These are phyloP conservation scores for Aphaenogaster ashmeadi DNA, from an alignment of 1,140 invertebrate species.

Conservation along the genomic window DNA sequence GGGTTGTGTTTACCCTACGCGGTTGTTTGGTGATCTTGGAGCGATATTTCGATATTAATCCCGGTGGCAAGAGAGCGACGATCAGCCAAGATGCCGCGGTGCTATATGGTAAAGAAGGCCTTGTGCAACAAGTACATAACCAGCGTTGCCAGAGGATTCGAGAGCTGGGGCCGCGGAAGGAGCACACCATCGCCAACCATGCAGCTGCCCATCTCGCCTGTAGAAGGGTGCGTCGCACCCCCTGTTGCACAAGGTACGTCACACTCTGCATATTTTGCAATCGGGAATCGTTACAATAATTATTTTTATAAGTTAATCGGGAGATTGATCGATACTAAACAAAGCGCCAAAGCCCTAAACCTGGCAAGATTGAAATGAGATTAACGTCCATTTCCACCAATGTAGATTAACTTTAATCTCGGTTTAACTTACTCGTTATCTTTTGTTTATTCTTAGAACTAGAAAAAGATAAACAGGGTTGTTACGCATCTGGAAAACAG, in stretches of 20 bases:
- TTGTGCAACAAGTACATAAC: slow-evolving; percentile 88
- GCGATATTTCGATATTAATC: slow-evolving; percentile 54
- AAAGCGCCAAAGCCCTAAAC: not conserved
- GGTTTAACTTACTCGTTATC: too few species aligned
- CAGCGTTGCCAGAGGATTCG: slow-evolving; percentile 84
- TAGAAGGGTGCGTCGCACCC: slow-evolving; percentile 71
- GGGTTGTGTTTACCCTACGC: slow-evolving; percentile 15
- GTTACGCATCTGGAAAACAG: too few species aligned
- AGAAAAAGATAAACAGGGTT: too few species aligned
- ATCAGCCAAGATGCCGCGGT: slow-evolving; percentile 86
- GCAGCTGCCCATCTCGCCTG: slow-evolving; percentile 71
- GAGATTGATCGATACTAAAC: not conserved
- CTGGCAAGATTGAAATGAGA: not conserved
- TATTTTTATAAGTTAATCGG: not conserved
- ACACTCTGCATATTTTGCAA: not conserved
- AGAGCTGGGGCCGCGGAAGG: slow-evolving; percentile 83
- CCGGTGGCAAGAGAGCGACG: slow-evolving; percentile 17
- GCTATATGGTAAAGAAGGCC: slow-evolving; percentile 88
- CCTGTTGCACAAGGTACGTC: slow-evolving; percentile 76
- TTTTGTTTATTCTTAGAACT: too few species aligned
- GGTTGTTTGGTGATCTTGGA: slow-evolving; percentile 35
- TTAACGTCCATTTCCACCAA: not conserved
- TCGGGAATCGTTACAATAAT: not conserved
- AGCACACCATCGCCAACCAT: slow-evolving; percentile 80
- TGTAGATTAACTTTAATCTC: too few species aligned